Percentiles rank a stretch among this genome's conserved stretches.
These are phyloP conservation scores for Scytalopus superciliaris DNA, from an alignment of 2,113 vertebrate genomes.

Conservation along the genomic window DNA sequence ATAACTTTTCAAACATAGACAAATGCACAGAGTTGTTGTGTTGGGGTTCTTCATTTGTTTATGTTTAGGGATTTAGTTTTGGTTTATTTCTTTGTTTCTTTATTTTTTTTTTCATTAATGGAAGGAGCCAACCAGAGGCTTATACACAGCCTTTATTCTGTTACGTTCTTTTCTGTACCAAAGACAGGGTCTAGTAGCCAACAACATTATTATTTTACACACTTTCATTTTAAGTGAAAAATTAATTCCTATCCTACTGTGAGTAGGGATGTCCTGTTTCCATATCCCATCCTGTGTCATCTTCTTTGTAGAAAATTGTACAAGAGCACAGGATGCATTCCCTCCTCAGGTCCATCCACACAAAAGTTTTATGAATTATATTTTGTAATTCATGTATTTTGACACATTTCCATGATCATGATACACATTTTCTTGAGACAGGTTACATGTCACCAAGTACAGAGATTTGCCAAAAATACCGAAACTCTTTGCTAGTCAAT, in stretches of 20 bases:
- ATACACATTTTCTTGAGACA: neutral
- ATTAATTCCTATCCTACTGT: neutral
- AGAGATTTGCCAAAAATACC: neutral
- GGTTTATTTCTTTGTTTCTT: neutral
- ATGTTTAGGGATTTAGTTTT: neutral
- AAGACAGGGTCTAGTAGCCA: neutral
- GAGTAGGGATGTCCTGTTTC: neutral
- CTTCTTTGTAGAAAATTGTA: neutral
- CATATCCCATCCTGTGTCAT: rapidly evolving
- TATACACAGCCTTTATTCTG: neutral
- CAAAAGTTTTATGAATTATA: neutral
- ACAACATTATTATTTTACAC: neutral
- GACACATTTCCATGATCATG: neutral
- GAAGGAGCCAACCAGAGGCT: neutral
- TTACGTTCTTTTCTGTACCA: neutral
- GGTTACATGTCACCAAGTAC: neutral
- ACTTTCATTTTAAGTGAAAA: neutral
- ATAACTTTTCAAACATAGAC: neutral
- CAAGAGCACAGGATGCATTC: neutral
- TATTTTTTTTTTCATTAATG: neutral
- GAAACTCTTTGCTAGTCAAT: neutral
- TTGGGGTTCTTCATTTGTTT: neutral
- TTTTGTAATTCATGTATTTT: neutral
- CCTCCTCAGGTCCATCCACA: neutral
- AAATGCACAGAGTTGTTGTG: neutral